Evolutionary conservation across 1,140 invertebrate genomes (phyloP).

Genomic region (Pachyrhynchus sulphureomaculatus): DNA sequence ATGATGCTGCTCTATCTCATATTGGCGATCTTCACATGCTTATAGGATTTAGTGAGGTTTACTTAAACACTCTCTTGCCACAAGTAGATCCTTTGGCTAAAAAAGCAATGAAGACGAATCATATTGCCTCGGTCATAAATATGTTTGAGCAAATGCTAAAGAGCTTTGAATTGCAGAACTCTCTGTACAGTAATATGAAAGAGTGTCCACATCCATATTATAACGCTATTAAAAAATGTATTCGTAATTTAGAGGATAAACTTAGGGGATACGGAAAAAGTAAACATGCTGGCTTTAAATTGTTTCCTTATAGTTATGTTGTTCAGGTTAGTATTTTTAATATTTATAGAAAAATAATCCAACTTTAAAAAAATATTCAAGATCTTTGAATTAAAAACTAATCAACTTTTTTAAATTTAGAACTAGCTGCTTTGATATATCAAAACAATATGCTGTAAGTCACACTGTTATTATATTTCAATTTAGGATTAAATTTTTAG

Average conservation of each 20-base stretch:
- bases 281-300: constrained; percentile 52
- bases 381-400: too few relatives aligned
- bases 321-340: constrained; percentile 19
- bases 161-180: constrained; percentile 40
- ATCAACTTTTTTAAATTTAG: too few relatives aligned
- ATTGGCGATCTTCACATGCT: constrained; percentile 38
- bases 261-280: constrained; percentile 50
- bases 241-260: constrained; percentile 47
- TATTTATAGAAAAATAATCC: neutral
- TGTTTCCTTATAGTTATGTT: constrained; percentile 12
- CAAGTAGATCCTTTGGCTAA: constrained; percentile 76
- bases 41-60: constrained; percentile 40
- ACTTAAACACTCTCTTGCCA: constrained; percentile 51
- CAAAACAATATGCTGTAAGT: too few relatives aligned
- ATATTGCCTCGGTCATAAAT: constrained; percentile 61
- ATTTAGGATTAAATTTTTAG: too few relatives aligned
- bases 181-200: constrained; percentile 39
- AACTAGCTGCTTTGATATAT: too few relatives aligned
- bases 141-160: constrained; percentile 39
- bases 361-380: too few relatives aligned
- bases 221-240: constrained; percentile 43
- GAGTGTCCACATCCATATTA: constrained; percentile 46
- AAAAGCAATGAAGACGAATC: constrained; percentile 65
- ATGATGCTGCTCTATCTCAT: neutral
- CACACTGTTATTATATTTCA: too few relatives aligned